Conservation (phyloP, 2,888 invertebrate species). For the Malthinus flaveolus region DNA sequence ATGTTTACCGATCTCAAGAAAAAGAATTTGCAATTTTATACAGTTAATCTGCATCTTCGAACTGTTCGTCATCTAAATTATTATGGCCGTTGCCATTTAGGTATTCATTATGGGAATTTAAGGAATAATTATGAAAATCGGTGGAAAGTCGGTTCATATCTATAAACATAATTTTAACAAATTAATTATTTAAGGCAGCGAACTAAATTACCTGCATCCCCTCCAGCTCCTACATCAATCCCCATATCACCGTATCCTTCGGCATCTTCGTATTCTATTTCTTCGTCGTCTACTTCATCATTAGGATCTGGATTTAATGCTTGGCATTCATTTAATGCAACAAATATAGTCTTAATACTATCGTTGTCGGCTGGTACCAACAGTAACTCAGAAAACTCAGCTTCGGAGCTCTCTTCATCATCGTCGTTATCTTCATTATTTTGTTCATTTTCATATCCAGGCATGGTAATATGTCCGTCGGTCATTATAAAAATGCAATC, state of each 20-base stretch:
- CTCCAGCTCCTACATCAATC: slow-evolving; percentile 25
- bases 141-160: slow-evolving; percentile 46
- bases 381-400: slow-evolving; percentile 70
- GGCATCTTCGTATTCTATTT: slow-evolving; percentile 55
- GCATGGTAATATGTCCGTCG: slow-evolving; percentile 62
- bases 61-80: slow-evolving; percentile 58
- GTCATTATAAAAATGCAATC: slow-evolving; percentile 73
- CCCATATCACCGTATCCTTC: slow-evolving; percentile 49
- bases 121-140: slow-evolving; percentile 52
- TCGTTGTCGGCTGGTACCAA: slow-evolving; percentile 69
- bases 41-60: slow-evolving; percentile 62
- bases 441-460: slow-evolving; percentile 49
- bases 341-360: slow-evolving; percentile 69
- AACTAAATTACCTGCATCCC: slow-evolving; percentile 28
- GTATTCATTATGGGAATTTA: slow-evolving; percentile 41
- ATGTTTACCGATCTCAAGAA: no score
- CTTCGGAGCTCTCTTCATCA: slow-evolving; percentile 57
- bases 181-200: neutral
- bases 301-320: slow-evolving; percentile 77
- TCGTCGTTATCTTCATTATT: slow-evolving; percentile 44
- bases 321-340: slow-evolving; percentile 77
- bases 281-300: slow-evolving; percentile 63
- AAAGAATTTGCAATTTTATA: neutral
- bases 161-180: slow-evolving; percentile 24
- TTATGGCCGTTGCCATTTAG: slow-evolving; percentile 48